Base-by-base conservation (phyloP, 2,113 vertebrate species). In the Saiga tatarica region DNA sequence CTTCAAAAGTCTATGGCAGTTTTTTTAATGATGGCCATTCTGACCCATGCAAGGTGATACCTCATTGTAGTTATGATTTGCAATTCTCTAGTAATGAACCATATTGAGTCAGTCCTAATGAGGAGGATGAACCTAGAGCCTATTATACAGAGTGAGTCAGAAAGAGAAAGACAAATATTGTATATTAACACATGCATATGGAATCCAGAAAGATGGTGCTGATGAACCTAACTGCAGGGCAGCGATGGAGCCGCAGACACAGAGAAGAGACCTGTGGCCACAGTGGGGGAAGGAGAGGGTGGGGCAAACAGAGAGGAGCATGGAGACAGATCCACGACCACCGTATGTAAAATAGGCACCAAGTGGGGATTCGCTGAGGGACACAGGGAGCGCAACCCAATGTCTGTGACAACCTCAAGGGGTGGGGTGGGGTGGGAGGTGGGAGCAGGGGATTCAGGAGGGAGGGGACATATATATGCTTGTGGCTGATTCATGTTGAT, bases 231-330 rank as follows among this genome's bases (percentile, higher is more conserved):
- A 26, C 39, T 14, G 21, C 36, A 74, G 36, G 36, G 36, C 71
- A 42, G 71, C 11, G 23, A 0, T 26, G 36, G 21, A 74, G 13
- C 42, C 11, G 0, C 11, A 74, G 36, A 39, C 2, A 0, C 23
- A 25, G 71, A 71, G n/a, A 42, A 42, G 3, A 74, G 36, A 23
- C 6, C 23, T 74, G 36, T 26, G 36, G 36, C 23, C 71, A 42
- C 71, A 42, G 3, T 7, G 3, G 5, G 71, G 71, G 71, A 74
- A 74, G 11, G 36, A 74, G 71, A 25, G 71, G 36, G 36, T 1
- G 0, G 36, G 71, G 23, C 36, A 74, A 42, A 25, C 6, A 26
- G 71, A 71, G 67, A 26, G 12, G 0, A 42, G 36, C 71, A 42
- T 42, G 36, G 21, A 42, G 36, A 42, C 23, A 60, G 59, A 60